Evolutionary conservation across 2,888 invertebrate genomes (phyloP), one percentile per base, ranked within the genome.

Genomic region (Phania funesta): DNA sequence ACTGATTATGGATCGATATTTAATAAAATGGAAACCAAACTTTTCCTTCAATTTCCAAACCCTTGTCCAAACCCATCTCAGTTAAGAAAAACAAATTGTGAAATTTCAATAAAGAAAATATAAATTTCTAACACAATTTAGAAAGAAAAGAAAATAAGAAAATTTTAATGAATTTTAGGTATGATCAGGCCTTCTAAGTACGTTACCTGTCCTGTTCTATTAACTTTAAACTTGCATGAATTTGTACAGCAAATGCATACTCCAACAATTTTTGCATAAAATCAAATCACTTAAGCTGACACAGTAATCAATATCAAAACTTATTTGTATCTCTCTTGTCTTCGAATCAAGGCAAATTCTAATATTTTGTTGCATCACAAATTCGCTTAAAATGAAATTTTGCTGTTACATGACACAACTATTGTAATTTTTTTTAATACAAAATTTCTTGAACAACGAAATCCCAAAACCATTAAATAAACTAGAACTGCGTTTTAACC

Each of bases 381-480:
- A 65, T 38, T 67, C 54, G 52, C 18, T 24, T 22, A 48, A 56
- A 35, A 24, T 9, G 50, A 62, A 9, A 62, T 32, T 22, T 54
- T 68, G 38, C 16, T 64, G 13, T 35, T 35, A 1, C 20, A 70
- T 22, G 20, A 54, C 41, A 52, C 35, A 71, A 54, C 29, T 44
- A 1, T 44, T n/a, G 16, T 29, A 29, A n/a, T n/a, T 20, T 26
- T 24, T 50, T 68, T 60, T 70, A 65, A 75, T 71, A 76, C 65
- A 6, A 68, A 64, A 68, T 81, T 74, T 52, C 73, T 64, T 77
- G 35, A 68, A 50, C 64, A n/a, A 74, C 22, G 44, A 73, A 74
- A 74, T 70, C 58, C 81, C 48, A 44, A 77, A 81, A 68, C 73
- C 64, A 74, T 77, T 64, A 68, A 77, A 70, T 35, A 52, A 35